phyloP scores from a whole-genome alignment of 2,113 vertebrate genomes.

The Strigops habroptila region DNA sequence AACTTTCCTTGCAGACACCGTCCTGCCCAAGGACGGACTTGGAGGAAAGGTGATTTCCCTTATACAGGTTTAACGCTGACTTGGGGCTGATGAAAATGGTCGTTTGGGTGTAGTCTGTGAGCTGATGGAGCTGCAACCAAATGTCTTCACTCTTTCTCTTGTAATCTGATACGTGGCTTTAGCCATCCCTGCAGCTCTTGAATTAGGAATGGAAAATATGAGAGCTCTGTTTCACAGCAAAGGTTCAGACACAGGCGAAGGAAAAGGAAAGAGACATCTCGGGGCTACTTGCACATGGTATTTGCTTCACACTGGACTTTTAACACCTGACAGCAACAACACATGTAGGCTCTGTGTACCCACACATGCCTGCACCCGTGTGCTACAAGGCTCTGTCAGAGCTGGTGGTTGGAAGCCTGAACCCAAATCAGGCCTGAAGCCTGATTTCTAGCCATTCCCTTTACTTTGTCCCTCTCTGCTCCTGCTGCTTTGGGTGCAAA shows the following conservation, averaged over 20 bases:
- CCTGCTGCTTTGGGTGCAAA: not conserved
- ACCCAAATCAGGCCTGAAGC: not conserved
- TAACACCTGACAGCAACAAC: not conserved
- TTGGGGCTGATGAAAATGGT: not conserved
- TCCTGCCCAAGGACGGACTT: not conserved
- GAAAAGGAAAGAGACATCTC: not conserved
- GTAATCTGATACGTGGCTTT: constrained; percentile 56
- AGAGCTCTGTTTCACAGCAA: constrained; percentile 27
- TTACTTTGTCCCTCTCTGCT: not conserved
- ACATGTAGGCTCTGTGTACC: not conserved
- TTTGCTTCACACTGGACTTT: not conserved
- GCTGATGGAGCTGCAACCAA: constrained; percentile 45
- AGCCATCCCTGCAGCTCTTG: constrained; percentile 51
- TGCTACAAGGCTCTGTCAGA: not conserved
- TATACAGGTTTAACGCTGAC: not conserved
- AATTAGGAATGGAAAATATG: constrained; percentile 68
- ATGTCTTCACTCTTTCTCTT: constrained; percentile 56
- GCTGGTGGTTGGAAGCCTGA: not conserved
- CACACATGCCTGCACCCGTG: rapidly evolving
- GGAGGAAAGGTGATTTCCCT: not conserved
- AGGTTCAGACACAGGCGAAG: not conserved
- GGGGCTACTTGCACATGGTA: not conserved
- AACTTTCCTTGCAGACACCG: not conserved
- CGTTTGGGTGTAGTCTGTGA: not conserved
- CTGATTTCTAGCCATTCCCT: not conserved